phyloP scores from a whole-genome alignment of 1,140 invertebrate species.

The Nasonia vitripennis region DNA sequence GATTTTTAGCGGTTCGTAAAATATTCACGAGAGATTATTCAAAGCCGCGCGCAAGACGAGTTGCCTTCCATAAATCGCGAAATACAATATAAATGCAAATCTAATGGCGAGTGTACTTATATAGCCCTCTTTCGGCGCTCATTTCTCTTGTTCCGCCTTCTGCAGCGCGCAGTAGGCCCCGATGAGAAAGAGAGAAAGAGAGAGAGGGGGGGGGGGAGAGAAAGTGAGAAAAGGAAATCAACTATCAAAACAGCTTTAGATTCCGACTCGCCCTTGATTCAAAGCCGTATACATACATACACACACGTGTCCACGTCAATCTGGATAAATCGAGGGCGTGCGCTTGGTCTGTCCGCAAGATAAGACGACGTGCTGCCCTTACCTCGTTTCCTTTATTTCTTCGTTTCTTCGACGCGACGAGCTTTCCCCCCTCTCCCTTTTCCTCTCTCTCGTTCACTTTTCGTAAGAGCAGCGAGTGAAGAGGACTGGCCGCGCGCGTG shows the following conservation, averaged over 20 bases:
- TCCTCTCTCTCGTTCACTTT: neutral
- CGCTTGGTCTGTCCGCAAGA: neutral
- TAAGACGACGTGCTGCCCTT: neutral
- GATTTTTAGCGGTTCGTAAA: constrained; percentile 36
- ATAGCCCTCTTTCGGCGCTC: neutral
- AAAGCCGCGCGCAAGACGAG: constrained; percentile 29
- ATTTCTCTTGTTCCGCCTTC: neutral
- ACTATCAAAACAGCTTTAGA: neutral
- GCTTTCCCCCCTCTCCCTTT: too few species aligned
- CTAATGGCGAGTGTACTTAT: constrained; percentile 3
- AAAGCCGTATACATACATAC: too few species aligned
- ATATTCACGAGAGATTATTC: constrained; percentile 41
- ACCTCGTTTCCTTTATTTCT: constrained; percentile 8
- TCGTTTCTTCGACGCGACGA: neutral
- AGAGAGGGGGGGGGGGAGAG: too few species aligned
- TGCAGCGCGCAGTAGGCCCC: neutral
- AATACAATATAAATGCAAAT: constrained; percentile 51
- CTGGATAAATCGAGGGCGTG: constrained; percentile 6
- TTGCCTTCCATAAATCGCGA: constrained; percentile 47
- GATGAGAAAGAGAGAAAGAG: neutral
- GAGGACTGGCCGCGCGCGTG: constrained; percentile 26
- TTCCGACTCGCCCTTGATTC: neutral
- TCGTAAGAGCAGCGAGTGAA: neutral
- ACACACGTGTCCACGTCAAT: neutral
- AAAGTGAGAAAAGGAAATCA: neutral